Conservation (phyloP, 30 jellyfish, hydroid and myxozoan genomes). For the Chrysaora quinquecirrha region DNA sequence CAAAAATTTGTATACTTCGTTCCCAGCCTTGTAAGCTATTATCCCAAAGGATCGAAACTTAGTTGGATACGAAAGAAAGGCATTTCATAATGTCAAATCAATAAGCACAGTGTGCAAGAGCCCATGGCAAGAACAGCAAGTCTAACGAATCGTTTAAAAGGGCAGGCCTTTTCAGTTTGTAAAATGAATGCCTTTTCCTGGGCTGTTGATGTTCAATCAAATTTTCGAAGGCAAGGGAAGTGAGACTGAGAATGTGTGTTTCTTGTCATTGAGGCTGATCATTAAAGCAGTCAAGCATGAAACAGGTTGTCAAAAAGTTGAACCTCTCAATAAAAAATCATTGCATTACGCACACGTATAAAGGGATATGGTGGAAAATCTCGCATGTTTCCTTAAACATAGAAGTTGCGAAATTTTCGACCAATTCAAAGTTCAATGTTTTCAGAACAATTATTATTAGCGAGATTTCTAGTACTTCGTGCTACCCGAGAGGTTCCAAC, state of each 20-base stretch:
- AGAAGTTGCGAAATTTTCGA: background rate
- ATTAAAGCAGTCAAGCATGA: background rate
- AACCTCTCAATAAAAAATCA: background rate
- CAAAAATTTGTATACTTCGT: no score
- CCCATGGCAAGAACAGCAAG: no score
- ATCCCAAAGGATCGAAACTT: no score
- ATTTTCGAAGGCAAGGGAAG: no score
- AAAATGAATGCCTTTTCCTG: no score
- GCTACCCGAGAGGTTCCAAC: conserved; percentile 1
- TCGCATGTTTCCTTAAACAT: background rate
- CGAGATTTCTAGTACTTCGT: background rate
- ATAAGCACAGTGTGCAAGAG: no score
- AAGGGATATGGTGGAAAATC: background rate
- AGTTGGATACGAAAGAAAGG: no score
- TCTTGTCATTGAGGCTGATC: background rate
- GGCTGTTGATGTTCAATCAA: background rate
- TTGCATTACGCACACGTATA: background rate
- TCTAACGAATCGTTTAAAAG: no score
- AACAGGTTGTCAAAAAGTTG: background rate
- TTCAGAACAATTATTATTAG: background rate
- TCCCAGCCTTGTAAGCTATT: no score
- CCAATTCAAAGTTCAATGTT: background rate
- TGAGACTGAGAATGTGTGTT: no score
- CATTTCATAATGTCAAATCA: no score
- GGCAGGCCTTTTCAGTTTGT: no score